These are phyloP conservation scores for Acanthococcus lagerstroemiae DNA, from an alignment of 2,888 invertebrate genomes.

Conservation along the genomic window DNA sequence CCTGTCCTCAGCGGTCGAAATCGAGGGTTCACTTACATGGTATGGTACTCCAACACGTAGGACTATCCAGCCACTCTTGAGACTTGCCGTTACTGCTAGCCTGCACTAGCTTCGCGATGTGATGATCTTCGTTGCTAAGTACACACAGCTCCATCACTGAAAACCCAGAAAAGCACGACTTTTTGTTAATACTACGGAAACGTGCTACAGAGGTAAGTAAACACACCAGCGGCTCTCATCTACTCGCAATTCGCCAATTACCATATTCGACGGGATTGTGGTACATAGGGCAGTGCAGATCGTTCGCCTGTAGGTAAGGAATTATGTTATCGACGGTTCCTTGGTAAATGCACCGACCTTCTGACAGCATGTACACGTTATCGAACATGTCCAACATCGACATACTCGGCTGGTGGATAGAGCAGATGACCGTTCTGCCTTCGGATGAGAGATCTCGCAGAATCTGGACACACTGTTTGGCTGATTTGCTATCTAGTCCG, in stretches of 20 bases:
- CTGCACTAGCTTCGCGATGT: conserved; percentile 49
- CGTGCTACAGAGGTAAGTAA: no score
- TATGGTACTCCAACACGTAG: conserved; percentile 9
- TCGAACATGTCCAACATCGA: conserved; percentile 79
- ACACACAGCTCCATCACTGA: conserved; percentile 71
- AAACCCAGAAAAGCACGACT: conserved; percentile 35
- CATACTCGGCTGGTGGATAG: conserved; percentile 87
- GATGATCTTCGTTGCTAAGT: no score
- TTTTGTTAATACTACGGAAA: no score
- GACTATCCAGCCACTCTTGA: conserved; percentile 47
- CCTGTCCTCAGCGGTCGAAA: no score
- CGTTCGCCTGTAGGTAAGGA: conserved; percentile 59
- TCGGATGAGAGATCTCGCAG: conserved; percentile 70
- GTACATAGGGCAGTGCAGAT: conserved; percentile 60
- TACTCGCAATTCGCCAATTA: no score
- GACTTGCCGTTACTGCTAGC: conserved; percentile 55
- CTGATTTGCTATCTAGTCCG: conserved; percentile 69
- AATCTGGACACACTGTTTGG: conserved; percentile 69
- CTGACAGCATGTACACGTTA: conserved; percentile 70
- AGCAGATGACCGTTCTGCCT: conserved; percentile 77
- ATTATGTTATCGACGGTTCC: conserved; percentile 66
- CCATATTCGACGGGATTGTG: conserved; percentile 87
- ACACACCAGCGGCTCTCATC: no score
- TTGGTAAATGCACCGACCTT: conserved; percentile 68
- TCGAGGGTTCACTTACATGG: no score